Base-by-base conservation (phyloP, 1,140 invertebrate genomes). In the Vanessa atalanta region DNA sequence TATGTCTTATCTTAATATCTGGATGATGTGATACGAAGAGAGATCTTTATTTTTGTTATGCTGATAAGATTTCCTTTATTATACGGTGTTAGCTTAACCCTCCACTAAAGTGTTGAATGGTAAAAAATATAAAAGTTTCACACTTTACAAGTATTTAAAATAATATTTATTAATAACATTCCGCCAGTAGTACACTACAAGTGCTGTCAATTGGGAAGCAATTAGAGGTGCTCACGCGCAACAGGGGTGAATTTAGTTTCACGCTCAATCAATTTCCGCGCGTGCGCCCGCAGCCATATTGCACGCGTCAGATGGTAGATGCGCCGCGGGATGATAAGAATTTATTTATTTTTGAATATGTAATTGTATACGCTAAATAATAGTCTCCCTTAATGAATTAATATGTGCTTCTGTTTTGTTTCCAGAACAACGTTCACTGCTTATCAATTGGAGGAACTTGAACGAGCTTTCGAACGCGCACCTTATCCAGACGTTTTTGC, bases 401-500 rank as follows among this genome's bases (percentile, higher is more conserved):
- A 47, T 65, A 20, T 37, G 71, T 75, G 57, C 31, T 57, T 4
- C 23, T 61, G 23, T 37, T 75, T 85, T 78, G 68, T 81, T 76
- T 55, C 63, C 92, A 98, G 98, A 92, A 99, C 98, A 1, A 99
- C 98, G 0, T 99, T 99, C 86, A 99, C 98, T 0, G 97, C 98
- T 0, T 98, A 98, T 86, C 98, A 99, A 87, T 93, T 99, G 55
- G 98, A 99, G 86, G 98, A 99, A 85, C 91, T 99, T 81, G 98
- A 99, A 86, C 93, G 97, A 15, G 98, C 98, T 0, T 99, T 99
- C 82, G 97, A 99, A 83, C 94, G 97, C 63, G 98, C 98, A 0
- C 98, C 98, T 0, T 99, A 99, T 88, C 98, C 98, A 0, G 98
- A 99, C 89, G 98, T 99, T 0, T 99, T 99, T 83, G 98, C 98